Conservation (phyloP, 2,888 invertebrate genomes). For the Epistrophella euchroma region DNA sequence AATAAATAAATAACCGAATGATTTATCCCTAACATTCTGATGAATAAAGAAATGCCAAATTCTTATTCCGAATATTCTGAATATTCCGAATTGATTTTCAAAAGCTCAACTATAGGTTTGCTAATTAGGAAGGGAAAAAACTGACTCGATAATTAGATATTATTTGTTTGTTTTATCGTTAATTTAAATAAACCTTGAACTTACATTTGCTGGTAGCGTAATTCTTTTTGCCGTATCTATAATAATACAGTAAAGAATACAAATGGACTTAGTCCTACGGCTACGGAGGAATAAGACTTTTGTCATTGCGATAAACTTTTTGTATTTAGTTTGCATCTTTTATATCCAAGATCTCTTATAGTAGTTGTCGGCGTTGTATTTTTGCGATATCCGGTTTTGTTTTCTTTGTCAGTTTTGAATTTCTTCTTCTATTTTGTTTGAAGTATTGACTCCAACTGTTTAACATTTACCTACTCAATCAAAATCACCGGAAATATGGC, state of each 20-base stretch:
- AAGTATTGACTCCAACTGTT: not conserved
- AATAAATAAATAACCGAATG: too few relatives aligned
- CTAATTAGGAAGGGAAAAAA: not conserved
- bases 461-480: constrained; percentile 14
- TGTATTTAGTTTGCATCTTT: not conserved
- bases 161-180: not conserved
- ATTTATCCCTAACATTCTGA: too few relatives aligned
- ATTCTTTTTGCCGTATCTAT: constrained; percentile 20
- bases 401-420: not conserved
- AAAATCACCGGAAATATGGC: constrained; percentile 22
- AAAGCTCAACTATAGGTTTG: too few relatives aligned
- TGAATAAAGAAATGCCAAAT: too few relatives aligned
- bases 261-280: constrained; percentile 14
- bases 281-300: not conserved
- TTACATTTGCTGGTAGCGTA: constrained; percentile 5
- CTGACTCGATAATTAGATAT: not conserved
- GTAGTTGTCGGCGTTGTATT: not conserved
- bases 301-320: not conserved
- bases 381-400: not conserved
- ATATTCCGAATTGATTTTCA: too few relatives aligned
- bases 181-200: not conserved
- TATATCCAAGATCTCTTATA: not conserved
- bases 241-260: constrained; percentile 23
- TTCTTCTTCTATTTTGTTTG: not conserved
- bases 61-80: too few relatives aligned